phyloP scores from a whole-genome alignment of 2,888 invertebrate genomes.

The Hydropsyche betteni region DNA sequence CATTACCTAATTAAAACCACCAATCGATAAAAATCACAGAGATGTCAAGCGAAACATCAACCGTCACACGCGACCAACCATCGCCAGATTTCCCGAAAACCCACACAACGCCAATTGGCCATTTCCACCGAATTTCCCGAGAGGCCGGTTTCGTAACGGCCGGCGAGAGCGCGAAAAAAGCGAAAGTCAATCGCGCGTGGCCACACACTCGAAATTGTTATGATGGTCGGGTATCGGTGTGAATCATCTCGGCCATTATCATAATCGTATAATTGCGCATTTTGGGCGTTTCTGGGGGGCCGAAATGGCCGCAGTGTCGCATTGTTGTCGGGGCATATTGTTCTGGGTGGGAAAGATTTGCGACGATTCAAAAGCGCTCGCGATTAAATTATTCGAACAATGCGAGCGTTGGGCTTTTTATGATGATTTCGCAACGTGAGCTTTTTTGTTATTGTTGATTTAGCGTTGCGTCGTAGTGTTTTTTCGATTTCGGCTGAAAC shows the following conservation, averaged over 20 bases:
- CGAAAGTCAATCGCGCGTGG: neutral
- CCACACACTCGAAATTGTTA: no score
- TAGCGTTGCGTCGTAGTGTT: neutral
- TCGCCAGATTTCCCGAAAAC: neutral
- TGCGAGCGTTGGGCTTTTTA: slow-evolving; percentile 12
- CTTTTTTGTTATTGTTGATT: neutral
- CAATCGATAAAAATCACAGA: no score
- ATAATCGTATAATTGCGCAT: slow-evolving; percentile 2
- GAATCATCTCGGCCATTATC: neutral
- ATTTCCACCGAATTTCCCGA: neutral
- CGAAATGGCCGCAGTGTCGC: neutral
- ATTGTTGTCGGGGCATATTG: neutral
- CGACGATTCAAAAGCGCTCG: neutral
- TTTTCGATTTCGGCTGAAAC: slow-evolving; percentile 1
- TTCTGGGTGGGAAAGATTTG: neutral
- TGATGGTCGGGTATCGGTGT: slow-evolving; percentile 14
- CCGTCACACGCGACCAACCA: neutral
- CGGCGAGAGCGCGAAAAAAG: neutral
- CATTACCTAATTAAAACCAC: neutral
- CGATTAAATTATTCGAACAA: slow-evolving; percentile 25
- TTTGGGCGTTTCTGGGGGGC: neutral
- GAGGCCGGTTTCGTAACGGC: neutral
- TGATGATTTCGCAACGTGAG: slow-evolving; percentile 27
- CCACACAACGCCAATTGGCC: no score
- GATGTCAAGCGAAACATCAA: neutral